Evolutionary conservation across 2,797 vertebrate genomes (phyloP).

Genomic region (Paguma larvata): DNA sequence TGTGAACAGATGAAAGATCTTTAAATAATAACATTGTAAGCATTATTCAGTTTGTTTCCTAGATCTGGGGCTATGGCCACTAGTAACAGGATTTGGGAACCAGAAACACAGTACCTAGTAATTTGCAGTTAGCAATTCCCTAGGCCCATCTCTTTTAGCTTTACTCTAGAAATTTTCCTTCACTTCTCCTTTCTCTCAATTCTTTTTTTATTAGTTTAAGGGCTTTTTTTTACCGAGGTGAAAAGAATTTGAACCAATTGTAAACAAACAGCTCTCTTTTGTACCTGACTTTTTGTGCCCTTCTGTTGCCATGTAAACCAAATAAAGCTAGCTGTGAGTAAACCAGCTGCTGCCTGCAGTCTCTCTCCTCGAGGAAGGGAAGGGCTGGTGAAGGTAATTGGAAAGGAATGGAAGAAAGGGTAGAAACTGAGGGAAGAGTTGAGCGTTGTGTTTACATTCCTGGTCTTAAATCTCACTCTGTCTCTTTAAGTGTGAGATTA

Average conservation of each 20-base stretch:
- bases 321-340: background rate
- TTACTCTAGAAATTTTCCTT: constrained; percentile 8
- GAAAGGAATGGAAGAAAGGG: background rate
- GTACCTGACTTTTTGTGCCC: constrained; percentile 52
- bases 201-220: constrained; percentile 59
- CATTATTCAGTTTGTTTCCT: constrained; percentile 52
- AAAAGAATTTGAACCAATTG: constrained; percentile 59
- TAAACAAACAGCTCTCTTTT: constrained; percentile 58
- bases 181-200: background rate
- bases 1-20: constrained; percentile 57
- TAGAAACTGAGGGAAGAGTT: background rate
- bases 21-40: constrained; percentile 64
- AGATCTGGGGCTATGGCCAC: constrained; percentile 35
- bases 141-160: background rate
- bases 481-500: constrained; percentile 29
- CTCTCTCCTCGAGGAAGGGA: background rate
- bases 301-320: constrained; percentile 24
- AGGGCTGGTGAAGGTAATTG: background rate
- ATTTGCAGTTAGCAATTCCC: background rate
- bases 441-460: background rate
- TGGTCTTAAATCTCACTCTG: background rate
- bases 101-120: background rate
- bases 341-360: background rate
- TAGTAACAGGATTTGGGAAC: constrained; percentile 27
- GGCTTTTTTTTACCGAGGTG: constrained; percentile 54